Conservation (phyloP, 2,797 vertebrate genomes). For the Pipistrellus pygmaeus region DNA sequence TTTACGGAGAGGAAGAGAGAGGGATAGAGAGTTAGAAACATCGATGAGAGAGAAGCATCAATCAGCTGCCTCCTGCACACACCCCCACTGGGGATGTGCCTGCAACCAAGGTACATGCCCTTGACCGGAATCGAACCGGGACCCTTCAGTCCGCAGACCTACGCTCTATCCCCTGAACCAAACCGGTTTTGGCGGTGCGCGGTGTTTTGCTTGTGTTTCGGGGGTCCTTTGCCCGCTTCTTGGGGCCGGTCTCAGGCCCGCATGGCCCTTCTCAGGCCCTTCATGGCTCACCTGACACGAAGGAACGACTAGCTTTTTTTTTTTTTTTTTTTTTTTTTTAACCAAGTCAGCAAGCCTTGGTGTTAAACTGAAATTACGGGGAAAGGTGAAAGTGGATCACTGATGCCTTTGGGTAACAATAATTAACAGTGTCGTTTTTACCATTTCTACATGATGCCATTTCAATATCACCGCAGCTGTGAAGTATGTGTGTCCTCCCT, state of each 20-base stretch:
- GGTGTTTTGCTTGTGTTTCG: conserved; percentile 13
- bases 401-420: background rate
- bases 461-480: background rate
- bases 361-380: conserved; percentile 42
- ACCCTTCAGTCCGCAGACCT: too few species aligned
- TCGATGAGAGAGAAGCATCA: too few species aligned
- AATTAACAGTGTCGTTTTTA: background rate
- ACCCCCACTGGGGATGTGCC: too few species aligned
- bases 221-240: background rate
- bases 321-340: too few species aligned
- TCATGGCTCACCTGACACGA: background rate
- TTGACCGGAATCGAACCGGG: too few species aligned
- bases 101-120: too few species aligned
- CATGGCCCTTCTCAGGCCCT: background rate
- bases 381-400: background rate
- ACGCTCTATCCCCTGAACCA: too few species aligned
- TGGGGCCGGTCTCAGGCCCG: background rate
- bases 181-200: background rate
- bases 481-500: background rate
- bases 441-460: background rate
- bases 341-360: background rate
- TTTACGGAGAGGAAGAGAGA: too few species aligned
- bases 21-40: too few species aligned
- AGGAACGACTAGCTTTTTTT: background rate
- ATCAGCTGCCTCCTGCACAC: too few species aligned